Conservation (phyloP, 1,140 invertebrate genomes). For the Trinorchestia longiramus region DNA sequence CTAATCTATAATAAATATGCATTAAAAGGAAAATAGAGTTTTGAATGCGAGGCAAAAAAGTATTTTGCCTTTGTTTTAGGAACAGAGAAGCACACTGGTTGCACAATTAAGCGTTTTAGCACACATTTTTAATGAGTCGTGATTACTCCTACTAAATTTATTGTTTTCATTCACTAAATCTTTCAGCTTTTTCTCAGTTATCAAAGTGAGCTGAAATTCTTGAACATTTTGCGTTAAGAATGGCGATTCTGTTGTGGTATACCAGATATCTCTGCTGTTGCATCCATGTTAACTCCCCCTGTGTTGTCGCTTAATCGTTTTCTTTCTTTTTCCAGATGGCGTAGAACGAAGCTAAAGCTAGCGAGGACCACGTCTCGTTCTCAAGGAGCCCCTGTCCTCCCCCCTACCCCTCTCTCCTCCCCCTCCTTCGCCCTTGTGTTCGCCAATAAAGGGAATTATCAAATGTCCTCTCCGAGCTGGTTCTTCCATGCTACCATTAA, state of each 20-base stretch:
- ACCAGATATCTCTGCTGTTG: neutral
- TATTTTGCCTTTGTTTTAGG: too few relatives aligned
- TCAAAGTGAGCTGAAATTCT: neutral
- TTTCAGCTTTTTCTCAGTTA: neutral
- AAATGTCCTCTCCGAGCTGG: neutral
- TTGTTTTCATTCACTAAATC: too few relatives aligned
- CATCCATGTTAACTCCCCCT: neutral
- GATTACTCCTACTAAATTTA: too few relatives aligned
- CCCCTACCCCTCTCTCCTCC: neutral
- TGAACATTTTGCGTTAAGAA: neutral
- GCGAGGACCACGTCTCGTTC: neutral
- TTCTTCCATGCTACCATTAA: slow-evolving; percentile 1
- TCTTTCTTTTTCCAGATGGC: slow-evolving; percentile 29
- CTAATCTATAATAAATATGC: too few relatives aligned
- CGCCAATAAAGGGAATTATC: neutral
- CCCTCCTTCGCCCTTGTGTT: neutral
- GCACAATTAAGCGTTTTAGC: too few relatives aligned
- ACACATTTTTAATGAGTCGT: too few relatives aligned
- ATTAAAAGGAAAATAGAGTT: too few relatives aligned
- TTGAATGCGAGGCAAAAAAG: too few relatives aligned
- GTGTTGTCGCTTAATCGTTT: neutral
- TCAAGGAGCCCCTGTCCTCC: neutral
- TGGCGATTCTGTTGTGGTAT: neutral
- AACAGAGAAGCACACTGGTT: too few relatives aligned
- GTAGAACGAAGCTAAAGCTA: neutral